Evolutionary conservation across 2,113 vertebrate genomes (phyloP).

Genomic region (Passer domesticus): DNA sequence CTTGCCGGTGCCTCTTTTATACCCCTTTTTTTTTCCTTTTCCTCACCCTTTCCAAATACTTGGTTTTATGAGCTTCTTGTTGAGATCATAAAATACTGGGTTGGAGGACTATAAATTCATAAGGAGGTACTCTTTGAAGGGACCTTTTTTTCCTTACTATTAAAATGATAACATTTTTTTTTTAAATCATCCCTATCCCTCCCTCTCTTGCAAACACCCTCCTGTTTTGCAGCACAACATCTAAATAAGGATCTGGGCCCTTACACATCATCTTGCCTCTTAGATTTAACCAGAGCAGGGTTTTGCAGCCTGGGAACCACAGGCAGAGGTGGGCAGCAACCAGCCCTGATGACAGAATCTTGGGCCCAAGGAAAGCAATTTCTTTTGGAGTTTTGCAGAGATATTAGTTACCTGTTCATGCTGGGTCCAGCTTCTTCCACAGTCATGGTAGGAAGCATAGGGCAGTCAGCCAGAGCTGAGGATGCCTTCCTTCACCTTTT

Average conservation of each 20-base stretch:
- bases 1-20: conserved; percentile 55
- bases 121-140: conserved; percentile 21
- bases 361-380: not conserved
- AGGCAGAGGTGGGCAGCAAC: not conserved
- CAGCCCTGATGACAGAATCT: not conserved
- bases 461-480: not conserved
- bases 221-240: not conserved
- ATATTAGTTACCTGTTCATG: not conserved
- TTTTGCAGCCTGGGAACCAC: not conserved
- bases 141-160: not conserved
- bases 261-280: not conserved
- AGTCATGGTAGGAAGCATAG: not conserved
- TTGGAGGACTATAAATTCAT: conserved; percentile 26
- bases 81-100: conserved; percentile 61
- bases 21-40: not conserved
- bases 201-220: not conserved
- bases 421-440: not conserved
- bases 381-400: not conserved
- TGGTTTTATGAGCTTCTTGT: conserved; percentile 67
- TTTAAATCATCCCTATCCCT: not conserved
- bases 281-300: not conserved
- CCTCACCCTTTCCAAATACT: not conserved
- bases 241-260: not conserved
- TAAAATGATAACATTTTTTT: not conserved
- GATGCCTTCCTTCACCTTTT: not conserved